Evolutionary conservation across 2,113 vertebrate species (phyloP).

Genomic region (Zosterops lateralis): DNA sequence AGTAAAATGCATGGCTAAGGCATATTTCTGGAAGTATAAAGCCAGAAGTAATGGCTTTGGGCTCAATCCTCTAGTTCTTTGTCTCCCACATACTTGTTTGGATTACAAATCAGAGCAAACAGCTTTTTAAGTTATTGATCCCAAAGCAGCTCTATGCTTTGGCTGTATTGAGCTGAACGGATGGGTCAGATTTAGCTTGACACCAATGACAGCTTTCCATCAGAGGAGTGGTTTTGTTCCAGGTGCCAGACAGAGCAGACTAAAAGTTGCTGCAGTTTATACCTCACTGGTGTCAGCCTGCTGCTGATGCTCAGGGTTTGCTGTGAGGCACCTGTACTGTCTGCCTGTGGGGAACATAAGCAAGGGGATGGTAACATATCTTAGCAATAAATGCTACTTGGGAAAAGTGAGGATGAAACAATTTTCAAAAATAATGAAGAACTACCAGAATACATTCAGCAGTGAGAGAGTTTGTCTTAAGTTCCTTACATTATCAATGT

Average conservation of each 20-base stretch:
- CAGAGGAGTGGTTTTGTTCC: slow-evolving; percentile 15
- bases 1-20: neutral
- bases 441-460: neutral
- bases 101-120: neutral
- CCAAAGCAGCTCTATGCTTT: neutral
- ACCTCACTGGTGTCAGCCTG: neutral
- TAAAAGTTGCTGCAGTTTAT: neutral
- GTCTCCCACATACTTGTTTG: neutral
- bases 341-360: accelerated
- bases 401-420: neutral
- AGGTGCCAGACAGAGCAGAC: slow-evolving; percentile 20
- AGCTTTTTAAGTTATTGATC: slow-evolving; percentile 25
- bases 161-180: neutral
- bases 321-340: neutral
- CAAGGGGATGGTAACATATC: accelerated
- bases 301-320: neutral
- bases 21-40: neutral
- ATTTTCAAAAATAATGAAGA: neutral
- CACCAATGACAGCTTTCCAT: neutral
- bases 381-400: neutral
- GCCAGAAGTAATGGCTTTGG: neutral
- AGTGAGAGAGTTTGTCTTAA: neutral
- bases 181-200: slow-evolving; percentile 8
- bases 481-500: accelerated
- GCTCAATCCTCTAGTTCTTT: neutral